Base-by-base conservation (phyloP, 2,113 vertebrate genomes). In the Macaca mulatta region DNA sequence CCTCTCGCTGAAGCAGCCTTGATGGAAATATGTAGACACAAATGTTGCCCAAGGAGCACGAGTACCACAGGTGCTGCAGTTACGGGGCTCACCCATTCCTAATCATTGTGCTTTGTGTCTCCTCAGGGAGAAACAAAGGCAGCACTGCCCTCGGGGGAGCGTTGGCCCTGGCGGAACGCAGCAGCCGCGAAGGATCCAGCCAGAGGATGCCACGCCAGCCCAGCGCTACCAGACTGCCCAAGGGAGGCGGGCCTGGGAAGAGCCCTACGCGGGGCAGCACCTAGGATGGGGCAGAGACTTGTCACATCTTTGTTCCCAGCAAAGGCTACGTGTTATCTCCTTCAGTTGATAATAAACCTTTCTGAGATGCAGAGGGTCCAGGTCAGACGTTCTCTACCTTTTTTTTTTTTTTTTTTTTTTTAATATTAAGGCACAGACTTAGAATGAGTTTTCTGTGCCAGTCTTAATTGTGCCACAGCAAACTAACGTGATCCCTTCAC, bases 121-220 rank as follows among this genome's bases (percentile, higher is more conserved):
- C 50, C 85, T 55, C 84, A 98, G 97, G 97, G 55, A 98, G 97
- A 86, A 97, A 94, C 92, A 97, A 81, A 85, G 90, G 96, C 48
- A 79, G 96, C 18, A 8, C 84, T 11, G 57, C 85, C 12, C 95
- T 96, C 0, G 23, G 92, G 12, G 93, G 95, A 67, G 69, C 90
- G 25, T 25, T 96, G 0, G 70, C 48, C 9, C 64, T 96, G 93
- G 90, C 83, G n/a, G 97, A 98, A 78, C 96, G 96, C 12, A 27
- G 96, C 11, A 0, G 94, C 93, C 89, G 94, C 30, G 96, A 98
- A 23, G 97, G 97, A 91, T 78, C 96, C 43, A 95, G 96, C 94
- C 98, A 98, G 82, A 96, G 97, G 89, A 83, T 87, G 96, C 96
- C 97, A 17, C 94, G 97, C 57, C 98, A 98, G 74, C 97, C 97